Evolutionary conservation across 2,888 invertebrate genomes (phyloP).

Genomic region (Eupelmus urozonus): DNA sequence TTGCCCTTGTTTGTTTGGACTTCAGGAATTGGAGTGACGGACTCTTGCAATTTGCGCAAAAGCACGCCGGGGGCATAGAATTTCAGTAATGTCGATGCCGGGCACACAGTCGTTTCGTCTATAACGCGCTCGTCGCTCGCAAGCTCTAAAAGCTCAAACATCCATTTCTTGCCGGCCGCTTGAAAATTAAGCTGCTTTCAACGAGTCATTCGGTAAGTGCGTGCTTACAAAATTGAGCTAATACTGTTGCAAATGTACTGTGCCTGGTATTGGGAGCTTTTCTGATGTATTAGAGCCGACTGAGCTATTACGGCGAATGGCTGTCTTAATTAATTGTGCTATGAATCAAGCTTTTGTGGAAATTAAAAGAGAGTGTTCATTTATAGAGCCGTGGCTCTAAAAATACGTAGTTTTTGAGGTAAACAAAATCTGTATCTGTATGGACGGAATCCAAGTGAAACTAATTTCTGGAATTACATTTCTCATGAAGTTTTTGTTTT

Average conservation of each 20-base stretch:
- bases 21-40: conserved; percentile 41
- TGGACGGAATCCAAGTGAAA: too few relatives aligned
- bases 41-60: conserved; percentile 44
- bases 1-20: conserved; percentile 44
- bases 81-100: conserved; percentile 23
- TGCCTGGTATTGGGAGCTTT: too few relatives aligned
- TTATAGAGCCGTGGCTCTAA: too few relatives aligned
- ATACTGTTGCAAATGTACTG: too few relatives aligned
- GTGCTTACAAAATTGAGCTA: conserved; percentile 24
- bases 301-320: too few relatives aligned
- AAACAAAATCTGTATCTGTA: too few relatives aligned
- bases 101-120: neutral
- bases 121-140: neutral
- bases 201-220: neutral
- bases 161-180: conserved; percentile 12
- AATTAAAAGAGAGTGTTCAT: neutral
- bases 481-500: too few relatives aligned
- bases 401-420: too few relatives aligned
- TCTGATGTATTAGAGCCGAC: too few relatives aligned
- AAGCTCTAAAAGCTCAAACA: conserved; percentile 35
- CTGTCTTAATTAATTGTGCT: too few relatives aligned
- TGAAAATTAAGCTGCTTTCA: conserved; percentile 20
- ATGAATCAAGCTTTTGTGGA: neutral
- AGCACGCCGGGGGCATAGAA: conserved; percentile 17
- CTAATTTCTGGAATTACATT: too few relatives aligned